Conservation (phyloP, 1,140 invertebrate species). For the Caenorhabditis brenneri region DNA sequence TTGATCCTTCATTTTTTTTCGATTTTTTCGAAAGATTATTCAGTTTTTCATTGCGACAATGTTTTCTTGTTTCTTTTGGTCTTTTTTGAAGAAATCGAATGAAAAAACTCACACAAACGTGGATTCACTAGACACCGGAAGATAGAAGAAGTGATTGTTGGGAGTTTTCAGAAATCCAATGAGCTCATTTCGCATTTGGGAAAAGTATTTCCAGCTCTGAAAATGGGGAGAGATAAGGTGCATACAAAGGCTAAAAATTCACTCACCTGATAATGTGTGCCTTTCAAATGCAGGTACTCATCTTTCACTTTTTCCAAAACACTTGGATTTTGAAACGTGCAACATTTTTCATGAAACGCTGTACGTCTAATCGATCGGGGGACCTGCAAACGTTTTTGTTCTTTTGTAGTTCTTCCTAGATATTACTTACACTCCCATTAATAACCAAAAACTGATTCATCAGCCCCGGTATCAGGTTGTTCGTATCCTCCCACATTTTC, state of each 20-base stretch:
- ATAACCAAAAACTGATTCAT: slow-evolving; percentile 12
- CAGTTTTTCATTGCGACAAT: too few relatives aligned
- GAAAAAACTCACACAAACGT: slow-evolving; percentile 8
- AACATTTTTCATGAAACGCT: background rate
- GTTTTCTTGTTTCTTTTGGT: too few relatives aligned
- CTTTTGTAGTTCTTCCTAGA: too few relatives aligned
- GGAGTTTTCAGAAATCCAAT: background rate
- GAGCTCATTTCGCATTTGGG: background rate
- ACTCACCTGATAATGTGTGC: slow-evolving; percentile 25
- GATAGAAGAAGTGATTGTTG: background rate
- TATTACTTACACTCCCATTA: slow-evolving; percentile 24
- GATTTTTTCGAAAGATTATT: too few relatives aligned
- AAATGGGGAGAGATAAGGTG: too few relatives aligned
- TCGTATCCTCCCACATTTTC: slow-evolving; percentile 14
- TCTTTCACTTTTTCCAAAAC: background rate
- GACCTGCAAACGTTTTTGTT: background rate
- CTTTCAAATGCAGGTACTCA: slow-evolving; percentile 3
- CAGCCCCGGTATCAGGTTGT: slow-evolving; percentile 3
- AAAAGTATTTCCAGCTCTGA: slow-evolving; percentile 13
- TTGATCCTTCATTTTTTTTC: too few relatives aligned
- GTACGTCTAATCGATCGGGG: background rate
- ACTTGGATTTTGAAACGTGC: background rate
- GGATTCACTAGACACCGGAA: background rate
- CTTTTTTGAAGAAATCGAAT: too few relatives aligned
- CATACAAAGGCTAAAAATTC: too few relatives aligned